phyloP scores from a whole-genome alignment of 2,888 invertebrate genomes.

The Drosophila birchii region DNA sequence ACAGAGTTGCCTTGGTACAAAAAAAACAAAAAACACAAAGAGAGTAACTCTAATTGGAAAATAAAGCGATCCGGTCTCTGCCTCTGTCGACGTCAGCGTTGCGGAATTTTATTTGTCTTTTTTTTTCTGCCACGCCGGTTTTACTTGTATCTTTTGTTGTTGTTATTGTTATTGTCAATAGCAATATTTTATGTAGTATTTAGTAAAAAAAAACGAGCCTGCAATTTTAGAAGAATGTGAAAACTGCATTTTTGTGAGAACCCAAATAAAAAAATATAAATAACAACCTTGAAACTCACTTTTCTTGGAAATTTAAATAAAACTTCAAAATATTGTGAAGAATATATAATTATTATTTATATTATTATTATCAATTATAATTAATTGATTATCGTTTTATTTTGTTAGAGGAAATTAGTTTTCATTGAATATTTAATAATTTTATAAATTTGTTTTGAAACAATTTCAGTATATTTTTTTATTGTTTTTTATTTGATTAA shows the following conservation, averaged over 20 bases:
- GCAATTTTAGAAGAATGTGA: slow-evolving; percentile 6
- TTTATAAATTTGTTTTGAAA: too few species aligned
- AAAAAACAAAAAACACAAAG: too few species aligned
- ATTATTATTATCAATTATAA: too few species aligned
- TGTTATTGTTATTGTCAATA: slow-evolving; percentile 17
- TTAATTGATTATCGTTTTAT: too few species aligned
- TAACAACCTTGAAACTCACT: not conserved
- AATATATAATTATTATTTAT: too few species aligned
- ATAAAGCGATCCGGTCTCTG: slow-evolving; percentile 6
- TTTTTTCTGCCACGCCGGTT: slow-evolving; percentile 66
- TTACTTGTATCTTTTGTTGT: slow-evolving; percentile 36
- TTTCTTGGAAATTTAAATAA: too few species aligned
- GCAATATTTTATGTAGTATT: not conserved
- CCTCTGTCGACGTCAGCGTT: slow-evolving; percentile 9
- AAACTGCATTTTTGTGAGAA: slow-evolving; percentile 12
- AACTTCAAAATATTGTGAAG: too few species aligned
- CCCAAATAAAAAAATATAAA: not conserved
- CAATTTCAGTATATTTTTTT: too few species aligned
- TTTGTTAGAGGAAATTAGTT: too few species aligned
- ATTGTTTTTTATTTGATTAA: too few species aligned
- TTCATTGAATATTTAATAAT: too few species aligned
- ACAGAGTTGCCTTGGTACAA: slow-evolving; percentile 28
- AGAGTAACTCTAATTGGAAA: slow-evolving; percentile 6
- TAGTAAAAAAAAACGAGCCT: not conserved
- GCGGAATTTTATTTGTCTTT: slow-evolving; percentile 10